A percentile compares a stretch with the other conserved stretches of the same genome.
Evolutionary conservation across 2,888 invertebrate species (phyloP).

Genomic region (Eupelmus urozonus): DNA sequence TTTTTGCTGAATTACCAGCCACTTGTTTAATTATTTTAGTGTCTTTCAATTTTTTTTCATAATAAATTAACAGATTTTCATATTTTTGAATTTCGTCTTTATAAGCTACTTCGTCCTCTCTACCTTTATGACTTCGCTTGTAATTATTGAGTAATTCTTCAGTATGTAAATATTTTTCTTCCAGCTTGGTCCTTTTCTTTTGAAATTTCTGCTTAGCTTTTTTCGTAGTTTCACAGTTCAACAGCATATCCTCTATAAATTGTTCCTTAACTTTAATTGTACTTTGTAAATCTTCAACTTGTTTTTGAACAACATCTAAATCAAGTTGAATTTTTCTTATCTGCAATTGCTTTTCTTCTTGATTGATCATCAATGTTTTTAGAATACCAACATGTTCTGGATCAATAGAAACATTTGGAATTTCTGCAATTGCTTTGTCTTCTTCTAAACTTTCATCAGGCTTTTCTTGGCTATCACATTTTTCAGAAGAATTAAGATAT

Average conservation of each 20-base stretch:
- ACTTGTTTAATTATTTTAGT: conserved; percentile 80
- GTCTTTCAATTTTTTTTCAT: conserved; percentile 79
- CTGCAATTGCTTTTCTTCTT: conserved; percentile 74
- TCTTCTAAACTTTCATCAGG: conserved; percentile 34
- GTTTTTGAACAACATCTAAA: conserved; percentile 83
- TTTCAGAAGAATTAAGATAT: conserved; percentile 34
- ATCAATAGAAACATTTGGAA: conserved; percentile 65
- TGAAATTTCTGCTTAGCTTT: conserved; percentile 81
- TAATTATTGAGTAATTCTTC: conserved; percentile 44
- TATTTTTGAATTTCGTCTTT: conserved; percentile 76
- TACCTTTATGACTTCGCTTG: conserved; percentile 66
- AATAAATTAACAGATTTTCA: conserved; percentile 77
- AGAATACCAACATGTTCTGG: conserved; percentile 79
- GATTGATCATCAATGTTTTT: conserved; percentile 77
- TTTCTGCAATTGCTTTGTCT: conserved; percentile 47
- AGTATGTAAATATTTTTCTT: conserved; percentile 81
- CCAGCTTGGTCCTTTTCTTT: conserved; percentile 82
- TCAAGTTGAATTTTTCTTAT: conserved; percentile 78
- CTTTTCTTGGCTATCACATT: conserved; percentile 34
- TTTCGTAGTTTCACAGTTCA: conserved; percentile 80
- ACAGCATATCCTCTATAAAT: conserved; percentile 83
- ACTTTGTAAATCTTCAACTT: conserved; percentile 84
- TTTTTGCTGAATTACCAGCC: conserved; percentile 82
- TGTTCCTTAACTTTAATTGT: conserved; percentile 87
- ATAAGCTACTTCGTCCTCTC: conserved; percentile 71